Conservation (phyloP, 2,113 vertebrate genomes). For the Notechis scutatus region DNA sequence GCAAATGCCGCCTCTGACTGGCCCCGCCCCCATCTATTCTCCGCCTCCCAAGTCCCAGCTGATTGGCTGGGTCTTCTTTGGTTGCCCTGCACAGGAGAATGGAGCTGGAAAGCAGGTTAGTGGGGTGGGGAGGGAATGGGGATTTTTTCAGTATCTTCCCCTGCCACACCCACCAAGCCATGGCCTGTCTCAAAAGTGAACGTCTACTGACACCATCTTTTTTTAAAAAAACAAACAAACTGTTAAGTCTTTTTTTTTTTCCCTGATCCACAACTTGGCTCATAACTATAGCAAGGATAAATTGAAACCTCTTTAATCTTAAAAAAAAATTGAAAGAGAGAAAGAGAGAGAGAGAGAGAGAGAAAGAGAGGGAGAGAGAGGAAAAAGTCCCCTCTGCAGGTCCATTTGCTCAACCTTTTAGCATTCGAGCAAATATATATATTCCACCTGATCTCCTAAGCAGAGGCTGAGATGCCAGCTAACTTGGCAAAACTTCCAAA, state of each 20-base stretch:
- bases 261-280: background rate
- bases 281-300: background rate
- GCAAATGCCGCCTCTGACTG: too few species aligned
- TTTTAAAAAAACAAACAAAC: background rate
- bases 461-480: background rate
- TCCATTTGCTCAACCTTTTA: conserved; percentile 18
- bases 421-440: conserved; percentile 31
- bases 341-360: too few species aligned
- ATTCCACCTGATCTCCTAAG: conserved; percentile 38
- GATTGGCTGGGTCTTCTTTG: too few species aligned
- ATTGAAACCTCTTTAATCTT: conserved; percentile 27
- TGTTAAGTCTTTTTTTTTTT: background rate
- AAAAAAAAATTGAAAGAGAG: background rate
- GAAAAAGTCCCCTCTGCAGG: background rate
- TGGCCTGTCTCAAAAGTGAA: background rate
- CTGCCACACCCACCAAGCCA: too few species aligned
- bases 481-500: conserved; percentile 34
- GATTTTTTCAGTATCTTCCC: too few species aligned
- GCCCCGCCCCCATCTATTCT: too few species aligned
- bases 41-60: too few species aligned
- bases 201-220: background rate
- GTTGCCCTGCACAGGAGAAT: too few species aligned
- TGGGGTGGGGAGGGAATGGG: too few species aligned
- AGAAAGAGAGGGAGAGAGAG: too few species aligned
- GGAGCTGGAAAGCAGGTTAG: too few species aligned